These are phyloP conservation scores for Zaprionus camerounensis DNA, from an alignment of 1,140 invertebrate genomes.

Conservation along the genomic window DNA sequence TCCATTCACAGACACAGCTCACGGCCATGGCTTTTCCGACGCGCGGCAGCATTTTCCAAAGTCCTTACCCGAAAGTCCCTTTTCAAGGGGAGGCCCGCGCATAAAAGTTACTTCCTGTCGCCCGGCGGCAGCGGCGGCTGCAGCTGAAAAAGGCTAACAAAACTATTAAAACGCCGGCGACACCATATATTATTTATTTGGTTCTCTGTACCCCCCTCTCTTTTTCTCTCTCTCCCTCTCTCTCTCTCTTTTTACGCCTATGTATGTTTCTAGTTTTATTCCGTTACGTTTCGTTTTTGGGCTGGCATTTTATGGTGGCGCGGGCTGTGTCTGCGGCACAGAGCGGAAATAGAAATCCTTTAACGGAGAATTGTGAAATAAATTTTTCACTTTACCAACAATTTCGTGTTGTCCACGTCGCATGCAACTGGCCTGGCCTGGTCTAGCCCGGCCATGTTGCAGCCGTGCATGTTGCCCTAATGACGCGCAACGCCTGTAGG, in stretches of 20 bases:
- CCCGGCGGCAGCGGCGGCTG: conserved; percentile 40
- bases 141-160: conserved; percentile 66
- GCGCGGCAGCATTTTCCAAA: conserved; percentile 23
- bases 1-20: conserved; percentile 67
- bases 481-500: conserved; percentile 69
- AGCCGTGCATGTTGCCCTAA: conserved; percentile 73
- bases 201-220: neutral
- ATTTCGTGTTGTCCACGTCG: conserved; percentile 55
- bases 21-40: conserved; percentile 43
- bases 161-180: conserved; percentile 80
- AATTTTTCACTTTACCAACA: conserved; percentile 74
- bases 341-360: conserved; percentile 80
- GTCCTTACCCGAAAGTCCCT: conserved; percentile 43
- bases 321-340: conserved; percentile 48
- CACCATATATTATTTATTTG: conserved; percentile 81
- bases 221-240: neutral
- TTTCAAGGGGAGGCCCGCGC: conserved; percentile 53
- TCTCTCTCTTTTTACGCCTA: neutral
- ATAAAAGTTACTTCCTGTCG: conserved; percentile 74
- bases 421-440: neutral
- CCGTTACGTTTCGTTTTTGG: conserved; percentile 41
- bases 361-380: conserved; percentile 77
- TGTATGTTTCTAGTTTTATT: conserved; percentile 60
- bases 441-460: conserved; percentile 38
- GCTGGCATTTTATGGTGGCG: conserved; percentile 15